phyloP scores from a whole-genome alignment of 2,797 vertebrate species.

The Platalea minor region DNA sequence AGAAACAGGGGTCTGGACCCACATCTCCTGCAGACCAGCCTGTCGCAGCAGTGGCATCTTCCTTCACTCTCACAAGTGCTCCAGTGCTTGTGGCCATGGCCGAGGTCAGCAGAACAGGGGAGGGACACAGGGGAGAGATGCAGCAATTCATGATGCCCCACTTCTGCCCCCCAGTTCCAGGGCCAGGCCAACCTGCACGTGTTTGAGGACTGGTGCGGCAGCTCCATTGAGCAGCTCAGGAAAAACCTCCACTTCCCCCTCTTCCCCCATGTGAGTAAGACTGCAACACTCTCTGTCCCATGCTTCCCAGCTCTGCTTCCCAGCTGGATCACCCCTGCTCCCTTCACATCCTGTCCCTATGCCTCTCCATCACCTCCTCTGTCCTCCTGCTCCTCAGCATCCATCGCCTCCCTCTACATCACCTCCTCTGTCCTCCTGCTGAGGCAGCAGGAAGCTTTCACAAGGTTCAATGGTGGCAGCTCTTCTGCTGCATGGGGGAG shows the following conservation, averaged over 20 bases:
- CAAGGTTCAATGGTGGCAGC: not conserved
- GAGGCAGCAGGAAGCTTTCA: not conserved
- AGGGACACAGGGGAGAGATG: not conserved
- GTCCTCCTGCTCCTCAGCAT: not conserved
- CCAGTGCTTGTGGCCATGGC: accelerated
- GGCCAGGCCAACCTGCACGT: conserved; percentile 90
- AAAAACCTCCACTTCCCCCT: conserved; percentile 90
- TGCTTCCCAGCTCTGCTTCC: not conserved
- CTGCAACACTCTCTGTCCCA: accelerated
- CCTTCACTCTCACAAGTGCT: not conserved
- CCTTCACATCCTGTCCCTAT: not conserved
- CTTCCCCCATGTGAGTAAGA: conserved; percentile 89
- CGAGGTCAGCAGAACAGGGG: not conserved
- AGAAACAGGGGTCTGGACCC: not conserved
- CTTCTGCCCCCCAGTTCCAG: conserved; percentile 77
- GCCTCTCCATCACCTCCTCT: not conserved
- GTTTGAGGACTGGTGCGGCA: conserved; percentile 97
- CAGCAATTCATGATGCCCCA: not conserved
- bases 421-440: not conserved
- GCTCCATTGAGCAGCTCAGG: conserved; percentile 82
- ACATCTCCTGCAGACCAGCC: not conserved
- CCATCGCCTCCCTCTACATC: not conserved
- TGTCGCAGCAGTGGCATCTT: accelerated
- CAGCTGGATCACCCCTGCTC: not conserved
- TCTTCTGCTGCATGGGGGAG: not conserved